Conservation (phyloP, 2,113 vertebrate species). For the Xyrauchen texanus region DNA sequence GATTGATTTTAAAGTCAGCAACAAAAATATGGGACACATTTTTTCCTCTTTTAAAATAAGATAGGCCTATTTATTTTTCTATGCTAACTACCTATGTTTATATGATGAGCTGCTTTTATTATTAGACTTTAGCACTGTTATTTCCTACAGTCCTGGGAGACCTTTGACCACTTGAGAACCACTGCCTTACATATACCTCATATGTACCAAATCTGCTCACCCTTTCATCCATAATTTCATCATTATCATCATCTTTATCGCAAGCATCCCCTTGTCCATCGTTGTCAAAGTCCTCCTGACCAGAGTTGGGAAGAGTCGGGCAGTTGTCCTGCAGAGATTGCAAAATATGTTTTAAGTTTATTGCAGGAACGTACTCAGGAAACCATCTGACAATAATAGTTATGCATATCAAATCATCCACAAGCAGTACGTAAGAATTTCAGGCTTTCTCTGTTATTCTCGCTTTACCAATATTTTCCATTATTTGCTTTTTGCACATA, state of each 20-base stretch:
- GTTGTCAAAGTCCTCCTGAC: slow-evolving; percentile 92
- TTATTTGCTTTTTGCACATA: slow-evolving; percentile 1
- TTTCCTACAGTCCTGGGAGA: no score
- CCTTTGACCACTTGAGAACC: no score
- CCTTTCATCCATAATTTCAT: slow-evolving; percentile 87
- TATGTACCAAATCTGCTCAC: slow-evolving; percentile 68
- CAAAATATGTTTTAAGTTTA: not conserved
- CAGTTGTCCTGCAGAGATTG: slow-evolving; percentile 86
- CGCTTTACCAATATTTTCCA: slow-evolving; percentile 8
- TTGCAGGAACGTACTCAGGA: not conserved
- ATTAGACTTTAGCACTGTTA: no score
- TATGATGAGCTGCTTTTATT: no score
- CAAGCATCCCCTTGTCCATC: slow-evolving; percentile 92
- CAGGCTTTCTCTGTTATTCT: not conserved
- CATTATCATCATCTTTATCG: slow-evolving; percentile 93
- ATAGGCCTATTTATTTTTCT: no score
- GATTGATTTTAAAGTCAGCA: no score
- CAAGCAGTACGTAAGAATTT: not conserved
- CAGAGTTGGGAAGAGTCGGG: slow-evolving; percentile 90
- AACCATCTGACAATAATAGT: slow-evolving; percentile 3
- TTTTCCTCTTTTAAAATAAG: no score
- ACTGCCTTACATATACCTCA: no score
- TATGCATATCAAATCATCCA: not conserved
- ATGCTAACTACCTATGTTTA: no score
- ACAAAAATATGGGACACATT: no score